Evolutionary conservation across 2,797 vertebrate genomes (phyloP).

Genomic region (Notamacropus eugenii): DNA sequence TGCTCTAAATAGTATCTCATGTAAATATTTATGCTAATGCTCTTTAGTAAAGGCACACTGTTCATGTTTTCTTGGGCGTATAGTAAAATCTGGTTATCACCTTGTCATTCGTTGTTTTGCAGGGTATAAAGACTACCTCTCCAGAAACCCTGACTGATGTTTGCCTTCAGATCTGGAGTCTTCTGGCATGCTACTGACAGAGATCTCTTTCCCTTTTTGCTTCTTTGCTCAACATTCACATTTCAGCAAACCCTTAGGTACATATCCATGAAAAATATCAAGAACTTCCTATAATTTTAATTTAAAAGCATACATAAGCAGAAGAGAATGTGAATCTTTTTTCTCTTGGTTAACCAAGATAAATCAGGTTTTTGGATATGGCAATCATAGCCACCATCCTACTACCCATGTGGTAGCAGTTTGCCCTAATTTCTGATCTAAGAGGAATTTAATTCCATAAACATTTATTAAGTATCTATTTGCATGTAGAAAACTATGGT

Average conservation of each 20-base stretch:
- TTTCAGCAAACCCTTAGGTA: not conserved
- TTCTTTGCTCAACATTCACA: not conserved
- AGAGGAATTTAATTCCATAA: not conserved
- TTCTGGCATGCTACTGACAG: not conserved
- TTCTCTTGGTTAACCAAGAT: not conserved
- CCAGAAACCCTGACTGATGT: not conserved
- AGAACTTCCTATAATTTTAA: not conserved
- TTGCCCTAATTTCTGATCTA: not conserved
- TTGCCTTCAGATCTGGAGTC: not conserved
- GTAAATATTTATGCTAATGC: not conserved
- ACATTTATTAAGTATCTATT: not conserved
- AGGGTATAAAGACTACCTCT: not conserved
- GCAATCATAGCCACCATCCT: not conserved
- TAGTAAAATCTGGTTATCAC: not conserved
- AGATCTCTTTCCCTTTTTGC: not conserved
- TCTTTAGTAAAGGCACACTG: not conserved
- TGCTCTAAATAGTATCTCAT: not conserved
- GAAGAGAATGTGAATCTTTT: not conserved
- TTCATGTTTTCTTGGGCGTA: not conserved
- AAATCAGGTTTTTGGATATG: not conserved
- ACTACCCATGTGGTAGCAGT: not conserved
- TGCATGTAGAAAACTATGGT: not conserved
- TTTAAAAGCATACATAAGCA: not conserved
- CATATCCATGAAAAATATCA: not conserved
- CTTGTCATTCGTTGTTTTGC: not conserved